A percentile compares a stretch with the other conserved stretches of the same genome.
Conservation (phyloP, 2,113 vertebrate genomes). For the Sapajus apella region DNA sequence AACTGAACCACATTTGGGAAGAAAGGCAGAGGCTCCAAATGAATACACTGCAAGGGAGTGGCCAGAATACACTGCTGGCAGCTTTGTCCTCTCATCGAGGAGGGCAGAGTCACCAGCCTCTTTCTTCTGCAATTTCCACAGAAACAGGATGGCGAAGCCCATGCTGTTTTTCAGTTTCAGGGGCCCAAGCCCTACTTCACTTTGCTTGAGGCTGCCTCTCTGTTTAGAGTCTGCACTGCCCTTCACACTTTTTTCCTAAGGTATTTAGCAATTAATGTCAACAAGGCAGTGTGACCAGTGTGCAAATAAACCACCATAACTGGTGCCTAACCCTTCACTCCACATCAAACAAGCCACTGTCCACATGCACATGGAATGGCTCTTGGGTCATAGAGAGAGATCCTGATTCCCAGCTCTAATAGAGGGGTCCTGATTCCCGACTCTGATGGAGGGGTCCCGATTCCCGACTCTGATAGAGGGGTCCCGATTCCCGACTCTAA, state of each 20-base stretch:
- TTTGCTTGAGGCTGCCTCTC: fast-evolving
- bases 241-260: background rate
- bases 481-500: too few relatives aligned
- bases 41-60: background rate
- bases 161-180: fast-evolving
- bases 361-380: fast-evolving
- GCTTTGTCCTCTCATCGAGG: background rate
- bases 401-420: too few relatives aligned
- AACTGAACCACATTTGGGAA: background rate
- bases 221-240: background rate
- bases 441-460: too few relatives aligned
- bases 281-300: fast-evolving
- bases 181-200: fast-evolving
- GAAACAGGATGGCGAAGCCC: background rate
- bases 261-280: background rate
- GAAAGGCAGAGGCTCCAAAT: background rate
- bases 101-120: fast-evolving
- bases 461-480: too few relatives aligned
- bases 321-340: fast-evolving
- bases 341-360: background rate
- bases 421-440: too few relatives aligned
- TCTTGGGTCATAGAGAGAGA: background rate
- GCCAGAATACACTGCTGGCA: background rate
- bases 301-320: fast-evolving
- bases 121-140: background rate